Evolutionary conservation across 2,797 vertebrate species (phyloP).

Genomic region (Alcedo atthis): DNA sequence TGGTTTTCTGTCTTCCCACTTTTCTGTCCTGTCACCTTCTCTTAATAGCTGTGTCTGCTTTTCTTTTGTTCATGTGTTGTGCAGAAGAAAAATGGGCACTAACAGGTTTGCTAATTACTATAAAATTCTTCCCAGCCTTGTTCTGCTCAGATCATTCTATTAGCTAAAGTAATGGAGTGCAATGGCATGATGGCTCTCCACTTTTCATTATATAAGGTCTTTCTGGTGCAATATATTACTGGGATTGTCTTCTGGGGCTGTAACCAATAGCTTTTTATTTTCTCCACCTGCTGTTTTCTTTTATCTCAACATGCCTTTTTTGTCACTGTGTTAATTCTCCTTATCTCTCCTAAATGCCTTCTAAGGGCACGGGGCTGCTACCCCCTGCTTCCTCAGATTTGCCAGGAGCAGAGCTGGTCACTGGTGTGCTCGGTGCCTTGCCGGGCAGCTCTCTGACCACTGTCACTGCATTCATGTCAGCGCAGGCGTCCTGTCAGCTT

Average conservation of each 20-base stretch:
- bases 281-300: conserved; percentile 21
- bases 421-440: not conserved
- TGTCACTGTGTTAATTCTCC: not conserved
- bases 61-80: conserved; percentile 29
- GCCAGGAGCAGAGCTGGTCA: not conserved
- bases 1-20: not conserved
- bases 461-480: not conserved
- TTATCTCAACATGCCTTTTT: not conserved
- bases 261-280: conserved; percentile 45
- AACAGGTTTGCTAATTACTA: conserved; percentile 55
- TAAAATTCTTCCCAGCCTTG: conserved; percentile 25
- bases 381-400: not conserved
- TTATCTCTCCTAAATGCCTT: not conserved
- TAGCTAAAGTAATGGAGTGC: conserved; percentile 47
- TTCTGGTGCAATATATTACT: conserved; percentile 32
- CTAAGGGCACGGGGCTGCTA: not conserved
- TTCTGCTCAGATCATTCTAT: conserved; percentile 33
- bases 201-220: conserved; percentile 17
- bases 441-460: not conserved
- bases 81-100: conserved; percentile 31
- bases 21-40: not conserved
- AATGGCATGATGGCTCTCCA: not conserved
- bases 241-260: conserved; percentile 4
- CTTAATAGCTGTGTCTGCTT: not conserved
- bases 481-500: not conserved